Conservation (phyloP, 37 sponge, comb jelly and placozoan species). For the Chondrosia reniformis region DNA sequence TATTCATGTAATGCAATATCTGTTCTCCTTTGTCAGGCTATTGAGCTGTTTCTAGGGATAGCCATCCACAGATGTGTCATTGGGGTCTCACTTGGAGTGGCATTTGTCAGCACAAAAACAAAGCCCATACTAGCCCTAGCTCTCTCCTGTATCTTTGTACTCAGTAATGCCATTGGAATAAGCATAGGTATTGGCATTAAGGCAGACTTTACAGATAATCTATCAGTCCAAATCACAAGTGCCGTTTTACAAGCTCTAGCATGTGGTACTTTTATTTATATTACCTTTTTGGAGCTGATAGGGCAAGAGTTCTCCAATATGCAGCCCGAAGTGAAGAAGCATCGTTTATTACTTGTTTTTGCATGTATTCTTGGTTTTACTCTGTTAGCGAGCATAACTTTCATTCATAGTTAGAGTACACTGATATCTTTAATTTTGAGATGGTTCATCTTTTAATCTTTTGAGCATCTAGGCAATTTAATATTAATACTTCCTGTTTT, state of each 20-base stretch:
- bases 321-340: not conserved
- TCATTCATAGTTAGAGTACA: not conserved
- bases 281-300: conserved; percentile 33
- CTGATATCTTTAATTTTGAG: not conserved
- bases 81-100: conserved; percentile 27
- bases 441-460: no score
- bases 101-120: conserved; percentile 1
- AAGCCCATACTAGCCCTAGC: not conserved
- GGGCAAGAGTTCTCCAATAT: conserved; percentile 21
- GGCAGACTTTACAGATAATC: not conserved
- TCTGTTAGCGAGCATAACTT: conserved; percentile 11
- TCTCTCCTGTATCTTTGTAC: not conserved
- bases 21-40: not conserved
- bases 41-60: conserved; percentile 19
- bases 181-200: conserved; percentile 11
- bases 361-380: not conserved
- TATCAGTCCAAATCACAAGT: not conserved
- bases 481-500: no score
- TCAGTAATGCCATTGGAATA: conserved; percentile 19
- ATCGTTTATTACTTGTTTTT: not conserved
- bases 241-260: conserved; percentile 27
- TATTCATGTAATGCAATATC: no score
- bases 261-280: conserved; percentile 23
- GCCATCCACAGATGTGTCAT: conserved; percentile 26
- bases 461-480: no score